These are phyloP conservation scores for Helogale parvula DNA, from an alignment of 2,113 vertebrate genomes.

Conservation along the genomic window DNA sequence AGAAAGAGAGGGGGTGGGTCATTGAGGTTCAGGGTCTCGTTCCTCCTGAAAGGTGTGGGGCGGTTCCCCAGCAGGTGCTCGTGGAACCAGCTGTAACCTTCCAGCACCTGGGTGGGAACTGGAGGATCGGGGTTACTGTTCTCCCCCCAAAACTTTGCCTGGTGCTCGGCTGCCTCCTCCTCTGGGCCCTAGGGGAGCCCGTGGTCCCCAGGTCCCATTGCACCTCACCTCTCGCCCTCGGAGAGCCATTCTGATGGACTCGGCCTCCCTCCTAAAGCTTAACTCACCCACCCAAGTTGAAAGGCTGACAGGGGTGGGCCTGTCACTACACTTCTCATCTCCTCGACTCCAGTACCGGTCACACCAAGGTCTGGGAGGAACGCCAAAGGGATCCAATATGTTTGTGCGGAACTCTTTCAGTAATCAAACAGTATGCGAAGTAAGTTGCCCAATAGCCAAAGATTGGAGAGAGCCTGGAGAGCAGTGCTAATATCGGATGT, in stretches of 20 bases:
- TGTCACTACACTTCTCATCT: conserved; percentile 32
- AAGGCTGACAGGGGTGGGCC: not conserved
- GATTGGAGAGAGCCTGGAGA: not conserved
- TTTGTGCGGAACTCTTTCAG: conserved; percentile 46
- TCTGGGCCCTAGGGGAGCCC: not conserved
- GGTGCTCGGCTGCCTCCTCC: not conserved
- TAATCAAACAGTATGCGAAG: conserved; percentile 63
- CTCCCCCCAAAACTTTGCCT: not conserved
- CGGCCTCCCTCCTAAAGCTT: not conserved
- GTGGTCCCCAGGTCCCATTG: not conserved
- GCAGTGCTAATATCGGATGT: not conserved
- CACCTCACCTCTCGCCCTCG: not conserved
- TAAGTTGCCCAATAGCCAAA: conserved; percentile 59
- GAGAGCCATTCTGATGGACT: not conserved
- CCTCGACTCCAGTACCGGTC: conserved; percentile 30
- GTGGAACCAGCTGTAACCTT: not conserved
- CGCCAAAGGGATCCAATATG: conserved; percentile 49
- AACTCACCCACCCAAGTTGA: not conserved
- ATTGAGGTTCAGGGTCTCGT: not conserved
- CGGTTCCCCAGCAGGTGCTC: not conserved
- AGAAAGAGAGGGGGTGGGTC: not conserved
- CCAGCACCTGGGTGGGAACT: not conserved
- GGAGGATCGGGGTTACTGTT: not conserved
- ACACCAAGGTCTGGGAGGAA: conserved; percentile 45
- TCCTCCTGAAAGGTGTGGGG: not conserved